Evolutionary conservation across 2,797 vertebrate species (phyloP), one percentile per base, ranked within the genome.

Genomic region (Percopsis omiscomaycus): DNA sequence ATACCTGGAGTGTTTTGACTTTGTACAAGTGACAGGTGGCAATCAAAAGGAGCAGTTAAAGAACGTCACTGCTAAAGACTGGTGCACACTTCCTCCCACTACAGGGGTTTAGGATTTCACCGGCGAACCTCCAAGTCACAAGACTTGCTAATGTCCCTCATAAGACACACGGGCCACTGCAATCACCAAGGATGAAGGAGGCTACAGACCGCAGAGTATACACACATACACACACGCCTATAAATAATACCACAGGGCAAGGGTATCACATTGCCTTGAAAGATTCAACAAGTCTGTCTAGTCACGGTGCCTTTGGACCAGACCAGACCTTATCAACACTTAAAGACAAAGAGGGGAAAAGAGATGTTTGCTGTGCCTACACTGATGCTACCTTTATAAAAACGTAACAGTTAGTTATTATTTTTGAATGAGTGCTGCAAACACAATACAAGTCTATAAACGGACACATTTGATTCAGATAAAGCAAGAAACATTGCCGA

Each of bases 201-300:
- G 14, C 46, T 28, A 61, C 37, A 12, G 12, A 12, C 13, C 44
- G 12, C 12, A 9, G 22, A 22, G 15, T 16, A 61, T 47, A 64
- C 61, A 51, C 60, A 66, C 69, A 71, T 57, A 71, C 68, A 73
- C 62, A 66, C 59, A 5, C 45, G 52, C 59, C 66, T 81, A 71
- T 83, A 80, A 89, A 89, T 83, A 89, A 86, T 84, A 82, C 74
- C 74, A 54, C 67, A 81, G 84, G 66, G 56, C 47, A 52, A 78
- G 69, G 64, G 56, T 79, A 89, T 93, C 88, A 65, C 86, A 89
- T 89, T 75, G 62, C 88, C 77, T 66, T 92, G 71, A 92, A 92
- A 91, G 82, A 92, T 92, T 92, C 80, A 91, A 81, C 83, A 90
- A 63, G 75, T 83, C 71, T 15, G 73, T 86, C 86, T 74, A 51